A percentile compares a stretch with the other conserved stretches of the same genome.
These are phyloP conservation scores for Hippopotamyrus pictus DNA, from an alignment of 2,797 vertebrate species.

Conservation along the genomic window DNA sequence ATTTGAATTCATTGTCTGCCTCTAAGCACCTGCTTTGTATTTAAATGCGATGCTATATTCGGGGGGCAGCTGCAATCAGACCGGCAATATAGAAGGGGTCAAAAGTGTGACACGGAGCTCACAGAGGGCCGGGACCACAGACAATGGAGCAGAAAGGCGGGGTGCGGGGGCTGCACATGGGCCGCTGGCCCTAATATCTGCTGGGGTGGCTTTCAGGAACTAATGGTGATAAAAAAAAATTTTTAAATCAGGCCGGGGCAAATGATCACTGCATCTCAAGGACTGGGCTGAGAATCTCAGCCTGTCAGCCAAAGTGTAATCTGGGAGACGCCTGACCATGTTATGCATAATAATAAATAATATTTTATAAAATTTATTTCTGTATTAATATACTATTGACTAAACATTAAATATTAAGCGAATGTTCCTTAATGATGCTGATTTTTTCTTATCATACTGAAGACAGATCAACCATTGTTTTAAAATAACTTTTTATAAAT, in stretches of 20 bases:
- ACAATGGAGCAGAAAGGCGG: constrained; percentile 69
- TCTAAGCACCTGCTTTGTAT: constrained; percentile 63
- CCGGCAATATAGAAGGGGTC: constrained; percentile 64
- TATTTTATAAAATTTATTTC: background rate
- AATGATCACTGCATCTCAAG: background rate
- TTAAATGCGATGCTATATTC: constrained; percentile 56
- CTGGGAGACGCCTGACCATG: background rate
- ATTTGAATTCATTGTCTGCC: constrained; percentile 59
- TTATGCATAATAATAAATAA: background rate
- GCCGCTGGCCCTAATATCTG: constrained; percentile 45
- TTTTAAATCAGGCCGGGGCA: background rate
- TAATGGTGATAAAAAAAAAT: background rate
- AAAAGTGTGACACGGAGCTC: constrained; percentile 62
- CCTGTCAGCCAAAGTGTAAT: background rate
- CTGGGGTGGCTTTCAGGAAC: background rate
- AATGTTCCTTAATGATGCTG: background rate
- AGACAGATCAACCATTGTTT: constrained; percentile 37
- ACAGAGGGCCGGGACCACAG: constrained; percentile 54
- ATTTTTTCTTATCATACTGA: background rate
- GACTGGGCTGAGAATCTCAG: background rate
- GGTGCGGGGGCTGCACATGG: constrained; percentile 50
- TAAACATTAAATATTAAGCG: background rate
- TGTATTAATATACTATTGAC: background rate
- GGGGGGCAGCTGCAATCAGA: constrained; percentile 65
- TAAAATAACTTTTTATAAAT: constrained; percentile 62